These are phyloP conservation scores for Clarias laeviceps DNA, from an alignment of 2,797 vertebrate genomes.

Conservation along the genomic window DNA sequence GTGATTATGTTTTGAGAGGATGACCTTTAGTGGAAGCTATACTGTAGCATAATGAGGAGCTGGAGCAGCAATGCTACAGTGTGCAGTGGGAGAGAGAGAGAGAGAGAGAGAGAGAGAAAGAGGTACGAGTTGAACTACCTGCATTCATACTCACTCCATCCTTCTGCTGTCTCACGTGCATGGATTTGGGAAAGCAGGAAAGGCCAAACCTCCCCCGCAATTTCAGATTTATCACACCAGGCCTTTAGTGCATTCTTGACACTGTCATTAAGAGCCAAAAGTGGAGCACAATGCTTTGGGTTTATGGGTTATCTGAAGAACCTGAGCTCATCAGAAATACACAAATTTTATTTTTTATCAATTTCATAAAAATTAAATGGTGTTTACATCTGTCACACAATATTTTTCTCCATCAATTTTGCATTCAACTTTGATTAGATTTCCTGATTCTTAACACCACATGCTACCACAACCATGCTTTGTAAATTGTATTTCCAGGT, in stretches of 20 bases:
- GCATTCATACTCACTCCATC: slow-evolving; percentile 48
- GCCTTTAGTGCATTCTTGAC: slow-evolving; percentile 32
- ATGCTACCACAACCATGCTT: slow-evolving; percentile 1
- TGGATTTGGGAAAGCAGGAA: slow-evolving; percentile 38
- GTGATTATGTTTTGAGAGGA: slow-evolving; percentile 99
- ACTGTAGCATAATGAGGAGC: slow-evolving; percentile 99
- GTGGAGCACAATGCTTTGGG: slow-evolving; percentile 31
- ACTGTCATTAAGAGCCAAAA: slow-evolving; percentile 41
- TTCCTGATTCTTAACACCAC: background rate
- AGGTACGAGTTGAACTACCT: slow-evolving; percentile 56
- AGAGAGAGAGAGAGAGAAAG: slow-evolving; percentile 34
- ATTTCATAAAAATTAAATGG: background rate
- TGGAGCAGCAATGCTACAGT: slow-evolving; percentile 89
- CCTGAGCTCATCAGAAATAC: slow-evolving; percentile 3
- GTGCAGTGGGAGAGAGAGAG: slow-evolving; percentile 70
- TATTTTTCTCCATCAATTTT: too few relatives aligned
- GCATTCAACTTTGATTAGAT: background rate
- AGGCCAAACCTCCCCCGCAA: slow-evolving; percentile 37
- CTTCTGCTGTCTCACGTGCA: slow-evolving; percentile 50
- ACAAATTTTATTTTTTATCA: background rate
- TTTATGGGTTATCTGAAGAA: background rate
- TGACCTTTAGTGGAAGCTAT: slow-evolving; percentile 99
- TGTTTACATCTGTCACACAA: background rate
- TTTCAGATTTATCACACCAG: slow-evolving; percentile 37
- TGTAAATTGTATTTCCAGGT: background rate